These are phyloP conservation scores for Hydrochoerus hydrochaeris DNA, from an alignment of 2,113 vertebrate species.

Conservation along the genomic window DNA sequence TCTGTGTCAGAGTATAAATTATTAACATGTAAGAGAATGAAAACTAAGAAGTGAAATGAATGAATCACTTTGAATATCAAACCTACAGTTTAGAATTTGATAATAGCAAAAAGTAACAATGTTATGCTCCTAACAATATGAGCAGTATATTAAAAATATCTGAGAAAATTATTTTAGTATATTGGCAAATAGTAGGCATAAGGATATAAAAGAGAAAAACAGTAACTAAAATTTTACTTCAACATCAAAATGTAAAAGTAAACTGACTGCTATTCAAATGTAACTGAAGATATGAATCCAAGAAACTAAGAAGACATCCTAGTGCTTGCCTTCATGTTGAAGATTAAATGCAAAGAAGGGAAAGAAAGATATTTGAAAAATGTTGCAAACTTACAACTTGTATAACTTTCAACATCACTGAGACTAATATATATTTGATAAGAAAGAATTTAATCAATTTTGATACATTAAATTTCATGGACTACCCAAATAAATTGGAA, in stretches of 20 bases:
- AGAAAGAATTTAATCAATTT: slow-evolving; percentile 18
- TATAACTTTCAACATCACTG: not conserved
- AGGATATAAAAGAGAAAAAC: not conserved
- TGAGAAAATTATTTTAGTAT: slow-evolving; percentile 41
- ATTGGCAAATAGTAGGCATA: not conserved
- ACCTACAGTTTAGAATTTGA: slow-evolving; percentile 35
- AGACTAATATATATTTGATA: not conserved
- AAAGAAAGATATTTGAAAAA: not conserved
- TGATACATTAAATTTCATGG: not conserved
- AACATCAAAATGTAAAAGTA: not conserved
- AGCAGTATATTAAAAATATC: slow-evolving; percentile 8
- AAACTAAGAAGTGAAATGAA: slow-evolving; percentile 41
- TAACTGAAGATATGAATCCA: slow-evolving; percentile 20
- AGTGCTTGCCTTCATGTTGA: not conserved
- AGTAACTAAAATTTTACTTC: not conserved
- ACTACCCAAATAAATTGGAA: not conserved
- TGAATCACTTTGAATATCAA: slow-evolving; percentile 18
- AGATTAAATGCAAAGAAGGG: not conserved
- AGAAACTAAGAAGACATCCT: slow-evolving; percentile 23
- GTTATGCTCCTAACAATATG: not conserved
- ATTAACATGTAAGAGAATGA: slow-evolving; percentile 11
- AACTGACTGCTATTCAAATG: not conserved
- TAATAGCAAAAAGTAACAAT: slow-evolving; percentile 21
- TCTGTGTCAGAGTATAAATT: slow-evolving; percentile 19
- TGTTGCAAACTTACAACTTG: not conserved